Conservation (phyloP, 2,888 invertebrate species). For the Philopedon plagiatum region DNA sequence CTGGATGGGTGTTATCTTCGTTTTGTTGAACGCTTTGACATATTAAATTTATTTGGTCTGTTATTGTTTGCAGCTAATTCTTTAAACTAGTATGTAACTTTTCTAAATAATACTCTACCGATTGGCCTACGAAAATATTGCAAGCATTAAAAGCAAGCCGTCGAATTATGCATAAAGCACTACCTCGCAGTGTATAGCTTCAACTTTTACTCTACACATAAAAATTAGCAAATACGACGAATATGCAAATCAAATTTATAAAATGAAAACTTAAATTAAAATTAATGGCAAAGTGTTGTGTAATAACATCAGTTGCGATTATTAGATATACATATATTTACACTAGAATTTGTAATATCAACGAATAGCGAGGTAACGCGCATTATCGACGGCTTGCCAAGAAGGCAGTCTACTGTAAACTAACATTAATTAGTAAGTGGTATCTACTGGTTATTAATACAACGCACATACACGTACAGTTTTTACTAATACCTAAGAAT, state of each 20-base stretch:
- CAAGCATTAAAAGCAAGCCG: slow-evolving; percentile 52
- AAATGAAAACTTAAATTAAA: slow-evolving; percentile 36
- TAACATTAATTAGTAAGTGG: slow-evolving; percentile 32
- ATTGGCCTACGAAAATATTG: slow-evolving; percentile 25
- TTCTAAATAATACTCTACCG: background rate
- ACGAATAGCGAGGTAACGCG: slow-evolving; percentile 33
- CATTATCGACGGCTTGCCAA: slow-evolving; percentile 50
- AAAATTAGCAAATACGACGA: slow-evolving; percentile 36
- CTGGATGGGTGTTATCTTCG: background rate
- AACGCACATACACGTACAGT: slow-evolving; percentile 30
- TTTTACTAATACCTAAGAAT: slow-evolving; percentile 46
- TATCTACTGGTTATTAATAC: slow-evolving; percentile 24
- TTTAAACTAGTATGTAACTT: background rate
- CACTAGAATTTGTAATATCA: background rate
- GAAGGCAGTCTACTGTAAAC: slow-evolving; percentile 40
- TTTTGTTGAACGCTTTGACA: background rate
- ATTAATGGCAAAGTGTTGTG: slow-evolving; percentile 27
- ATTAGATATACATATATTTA: no score
- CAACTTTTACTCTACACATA: slow-evolving; percentile 41
- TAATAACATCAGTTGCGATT: slow-evolving; percentile 52
- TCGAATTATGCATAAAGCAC: slow-evolving; percentile 41
- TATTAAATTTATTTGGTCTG: background rate
- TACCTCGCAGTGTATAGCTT: slow-evolving; percentile 45
- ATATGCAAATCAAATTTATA: slow-evolving; percentile 37
- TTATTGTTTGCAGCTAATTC: slow-evolving; percentile 28